Conservation (phyloP, 2,888 invertebrate genomes). For the Drosophila gaucha region DNA sequence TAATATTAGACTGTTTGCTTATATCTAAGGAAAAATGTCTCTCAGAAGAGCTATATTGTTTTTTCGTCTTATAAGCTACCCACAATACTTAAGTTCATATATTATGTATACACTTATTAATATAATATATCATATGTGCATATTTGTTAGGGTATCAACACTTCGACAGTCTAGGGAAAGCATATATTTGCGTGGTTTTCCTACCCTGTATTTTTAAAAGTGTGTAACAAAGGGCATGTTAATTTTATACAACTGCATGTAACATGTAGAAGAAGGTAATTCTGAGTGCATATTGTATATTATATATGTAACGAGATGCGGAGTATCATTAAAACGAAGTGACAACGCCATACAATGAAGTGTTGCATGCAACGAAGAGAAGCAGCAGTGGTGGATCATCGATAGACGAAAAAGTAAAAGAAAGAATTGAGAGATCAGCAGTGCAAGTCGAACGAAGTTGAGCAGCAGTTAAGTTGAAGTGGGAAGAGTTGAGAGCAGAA, state of each 20-base stretch:
- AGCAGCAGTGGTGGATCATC: too few relatives aligned
- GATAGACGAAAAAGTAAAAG: too few relatives aligned
- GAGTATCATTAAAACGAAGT: too few relatives aligned
- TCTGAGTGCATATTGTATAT: neutral
- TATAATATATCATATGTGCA: neutral
- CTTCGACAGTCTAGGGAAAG: neutral
- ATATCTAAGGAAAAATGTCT: too few relatives aligned
- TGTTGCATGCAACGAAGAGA: too few relatives aligned
- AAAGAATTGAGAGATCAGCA: too few relatives aligned
- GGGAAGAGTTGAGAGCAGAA: too few relatives aligned
- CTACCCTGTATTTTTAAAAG: neutral
- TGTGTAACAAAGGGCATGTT: neutral
- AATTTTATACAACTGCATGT: neutral
- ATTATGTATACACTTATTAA: too few relatives aligned
- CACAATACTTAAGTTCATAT: neutral
- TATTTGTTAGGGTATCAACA: neutral
- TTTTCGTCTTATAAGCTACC: neutral
- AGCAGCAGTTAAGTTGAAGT: too few relatives aligned
- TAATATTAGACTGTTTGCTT: too few relatives aligned
- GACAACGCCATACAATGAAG: too few relatives aligned
- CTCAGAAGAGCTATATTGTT: neutral
- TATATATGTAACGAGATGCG: neutral
- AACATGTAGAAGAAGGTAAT: neutral
- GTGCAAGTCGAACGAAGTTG: too few relatives aligned
- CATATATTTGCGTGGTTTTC: neutral